Conservation (phyloP, 37 sponge, comb jelly and placozoan species). For the Oopsacas minuta region DNA sequence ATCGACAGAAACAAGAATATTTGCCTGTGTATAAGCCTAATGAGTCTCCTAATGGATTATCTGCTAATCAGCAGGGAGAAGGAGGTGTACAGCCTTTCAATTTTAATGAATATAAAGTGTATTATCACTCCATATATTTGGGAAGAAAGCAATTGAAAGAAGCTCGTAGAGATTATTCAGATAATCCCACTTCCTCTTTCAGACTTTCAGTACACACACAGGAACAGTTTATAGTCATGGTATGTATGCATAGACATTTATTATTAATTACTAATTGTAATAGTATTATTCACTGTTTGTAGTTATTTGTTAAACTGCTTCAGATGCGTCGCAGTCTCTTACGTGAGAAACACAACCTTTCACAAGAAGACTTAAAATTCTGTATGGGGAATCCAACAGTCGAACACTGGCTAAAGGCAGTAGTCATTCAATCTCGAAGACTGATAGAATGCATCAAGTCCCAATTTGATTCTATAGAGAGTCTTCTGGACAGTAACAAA, state of each 20-base stretch:
- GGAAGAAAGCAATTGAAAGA: not conserved
- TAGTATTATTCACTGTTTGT: not conserved
- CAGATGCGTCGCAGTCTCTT: slow-evolving; percentile 9
- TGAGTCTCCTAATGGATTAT: not conserved
- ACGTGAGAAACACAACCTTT: not conserved
- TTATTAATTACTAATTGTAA: not conserved
- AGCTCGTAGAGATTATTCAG: not conserved
- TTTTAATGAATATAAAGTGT: not conserved
- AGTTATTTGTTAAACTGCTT: not conserved
- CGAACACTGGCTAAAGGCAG: not conserved
- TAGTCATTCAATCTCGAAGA: not conserved
- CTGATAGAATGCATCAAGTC: not conserved
- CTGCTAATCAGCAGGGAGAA: not conserved
- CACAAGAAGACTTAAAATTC: not conserved
- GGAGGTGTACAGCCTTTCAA: not conserved
- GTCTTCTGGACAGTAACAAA: not conserved
- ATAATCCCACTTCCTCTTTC: not conserved
- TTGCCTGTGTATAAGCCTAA: not conserved
- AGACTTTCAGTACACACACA: not conserved
- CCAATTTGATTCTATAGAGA: not conserved
- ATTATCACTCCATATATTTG: not conserved
- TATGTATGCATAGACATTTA: not conserved
- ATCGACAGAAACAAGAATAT: not conserved
- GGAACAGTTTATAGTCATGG: not conserved
- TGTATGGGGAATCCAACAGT: not conserved